Percentiles rank a stretch among this genome's conserved stretches.
Evolutionary conservation across 2,888 invertebrate species (phyloP).

Genomic region (Drosophila percnosoma): DNA sequence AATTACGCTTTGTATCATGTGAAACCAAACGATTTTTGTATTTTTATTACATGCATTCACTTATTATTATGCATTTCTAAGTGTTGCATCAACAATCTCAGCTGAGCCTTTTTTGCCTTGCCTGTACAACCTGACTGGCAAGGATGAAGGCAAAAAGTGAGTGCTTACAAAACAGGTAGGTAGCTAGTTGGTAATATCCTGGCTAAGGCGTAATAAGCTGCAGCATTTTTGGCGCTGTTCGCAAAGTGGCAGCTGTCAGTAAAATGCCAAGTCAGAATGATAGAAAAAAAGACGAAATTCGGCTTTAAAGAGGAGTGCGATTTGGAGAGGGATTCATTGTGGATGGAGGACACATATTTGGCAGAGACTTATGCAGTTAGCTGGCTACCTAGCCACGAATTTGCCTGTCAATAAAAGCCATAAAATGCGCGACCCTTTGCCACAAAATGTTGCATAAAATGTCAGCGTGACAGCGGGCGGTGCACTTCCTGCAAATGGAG

Average conservation of each 20-base stretch:
- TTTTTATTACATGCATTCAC: background rate
- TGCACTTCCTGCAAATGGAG: constrained; percentile 30
- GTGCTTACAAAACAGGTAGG: constrained; percentile 1
- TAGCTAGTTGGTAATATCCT: background rate
- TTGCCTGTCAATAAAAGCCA: constrained; percentile 53
- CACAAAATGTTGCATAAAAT: constrained; percentile 66
- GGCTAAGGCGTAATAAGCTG: constrained; percentile 12
- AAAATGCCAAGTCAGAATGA: constrained; percentile 18
- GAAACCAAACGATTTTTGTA: background rate
- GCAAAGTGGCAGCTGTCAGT: constrained; percentile 35
- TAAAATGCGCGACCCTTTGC: constrained; percentile 48
- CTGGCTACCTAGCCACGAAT: constrained; percentile 17
- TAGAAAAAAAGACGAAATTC: background rate
- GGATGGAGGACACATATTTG: background rate
- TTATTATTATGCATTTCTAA: background rate
- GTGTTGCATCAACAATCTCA: constrained; percentile 8
- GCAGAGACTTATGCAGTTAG: background rate
- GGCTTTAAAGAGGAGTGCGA: constrained; percentile 3
- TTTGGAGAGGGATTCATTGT: background rate
- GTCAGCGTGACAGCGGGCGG: constrained; percentile 43
- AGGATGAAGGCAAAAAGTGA: background rate
- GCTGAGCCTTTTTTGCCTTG: background rate
- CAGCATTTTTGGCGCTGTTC: constrained; percentile 10
- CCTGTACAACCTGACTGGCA: background rate
- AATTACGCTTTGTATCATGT: background rate